Base-by-base conservation (phyloP, 2,888 invertebrate genomes). In the Agrochola lota region DNA sequence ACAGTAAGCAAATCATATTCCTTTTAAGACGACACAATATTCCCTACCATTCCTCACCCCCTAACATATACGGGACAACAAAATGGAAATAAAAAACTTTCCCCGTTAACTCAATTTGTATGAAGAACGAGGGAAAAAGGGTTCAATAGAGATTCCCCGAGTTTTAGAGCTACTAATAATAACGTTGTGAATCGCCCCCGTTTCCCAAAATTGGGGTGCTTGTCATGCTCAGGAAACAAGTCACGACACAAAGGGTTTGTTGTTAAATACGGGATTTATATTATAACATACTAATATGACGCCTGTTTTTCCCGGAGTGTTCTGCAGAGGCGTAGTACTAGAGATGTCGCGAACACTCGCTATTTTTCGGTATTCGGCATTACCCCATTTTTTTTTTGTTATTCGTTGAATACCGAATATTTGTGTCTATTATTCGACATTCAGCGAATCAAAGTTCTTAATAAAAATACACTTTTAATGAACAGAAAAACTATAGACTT, bases 21-120 rank as follows among this genome's bases (percentile, higher is more conserved):
- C 46, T 46, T 46, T 46, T 46, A 46, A 46, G 15, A 46, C 15
- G 46, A 46, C 46, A 46, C 5, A 46, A 15, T 46, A 12, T 12
- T 12, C 46, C 12, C 12, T 12, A 15, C 46, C 3, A 46, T 15
- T 46, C 5, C 15, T 12, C 9, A 46, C 12, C 46, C 15, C 46
- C 5, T 15, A 46, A 46, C 46, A 46, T 46, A 15, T 46, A 46
- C 46, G 20, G 46, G n/a, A 43, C 57, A 59, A 43, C 57, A 59
- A 59, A 74, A 79, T 79, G 63, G 68, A 67, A 80, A 80, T 71
- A 80, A 57, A 80, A 80, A 80, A 74, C 12, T 80, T 80, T 23
- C 2, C 4, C 12, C 35, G 15, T 63, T 81, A 73, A 81, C 78
- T 78, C 70, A 78, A 81, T 81, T 59, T 80, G 23, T n/a, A n/a